Evolutionary conservation across 1,140 invertebrate species (phyloP).

Genomic region (Brachystomella parvula): DNA sequence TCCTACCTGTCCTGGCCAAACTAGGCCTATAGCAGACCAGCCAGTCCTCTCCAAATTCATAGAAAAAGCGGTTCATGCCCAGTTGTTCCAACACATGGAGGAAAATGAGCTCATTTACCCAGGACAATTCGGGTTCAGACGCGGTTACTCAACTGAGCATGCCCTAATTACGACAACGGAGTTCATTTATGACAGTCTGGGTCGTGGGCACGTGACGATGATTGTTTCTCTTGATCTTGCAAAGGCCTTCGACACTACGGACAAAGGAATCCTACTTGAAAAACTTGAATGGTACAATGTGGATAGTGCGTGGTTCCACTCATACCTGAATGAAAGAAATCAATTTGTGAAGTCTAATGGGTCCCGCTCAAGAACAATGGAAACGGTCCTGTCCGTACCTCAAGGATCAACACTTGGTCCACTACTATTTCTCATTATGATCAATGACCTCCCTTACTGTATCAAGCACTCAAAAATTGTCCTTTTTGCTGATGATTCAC

Average conservation of each 20-base stretch:
- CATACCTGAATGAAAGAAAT: neutral
- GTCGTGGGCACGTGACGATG: conserved; percentile 38
- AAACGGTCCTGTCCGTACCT: neutral
- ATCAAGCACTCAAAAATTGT: neutral
- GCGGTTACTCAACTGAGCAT: conserved; percentile 40
- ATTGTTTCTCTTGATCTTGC: conserved; percentile 43
- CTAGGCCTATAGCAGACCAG: conserved; percentile 12
- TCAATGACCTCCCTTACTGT: neutral
- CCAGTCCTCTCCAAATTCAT: conserved; percentile 11
- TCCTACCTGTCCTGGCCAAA: neutral
- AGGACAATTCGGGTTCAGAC: conserved; percentile 44
- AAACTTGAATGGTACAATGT: conserved; percentile 37
- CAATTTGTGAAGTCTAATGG: neutral
- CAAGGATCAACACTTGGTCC: neutral
- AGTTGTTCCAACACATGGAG: neutral
- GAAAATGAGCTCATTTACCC: conserved; percentile 6
- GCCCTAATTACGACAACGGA: conserved; percentile 42
- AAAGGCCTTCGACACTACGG: conserved; percentile 45
- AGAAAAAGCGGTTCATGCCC: conserved; percentile 11
- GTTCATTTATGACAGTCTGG: conserved; percentile 40
- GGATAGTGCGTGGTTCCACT: conserved; percentile 1
- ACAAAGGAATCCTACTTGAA: conserved; percentile 41
- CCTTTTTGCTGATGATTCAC: neutral
- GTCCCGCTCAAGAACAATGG: neutral
- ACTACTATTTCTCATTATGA: neutral